A percentile compares a stretch with the other conserved stretches of the same genome.
Conservation (phyloP, 2,888 invertebrate species). For the Ophion ventricosus region DNA sequence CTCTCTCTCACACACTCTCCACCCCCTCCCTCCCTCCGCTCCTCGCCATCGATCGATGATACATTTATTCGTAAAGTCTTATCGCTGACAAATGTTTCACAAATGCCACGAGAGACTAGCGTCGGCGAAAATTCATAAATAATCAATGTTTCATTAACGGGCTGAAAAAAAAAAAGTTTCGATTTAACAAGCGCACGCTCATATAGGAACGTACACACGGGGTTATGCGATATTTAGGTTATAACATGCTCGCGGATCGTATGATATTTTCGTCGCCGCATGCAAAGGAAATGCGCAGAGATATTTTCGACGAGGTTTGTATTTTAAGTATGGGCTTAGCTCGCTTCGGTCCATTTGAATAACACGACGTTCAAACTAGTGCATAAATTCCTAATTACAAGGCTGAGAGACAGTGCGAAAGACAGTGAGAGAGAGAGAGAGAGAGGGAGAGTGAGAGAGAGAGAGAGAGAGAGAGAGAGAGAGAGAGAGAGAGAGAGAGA, state of each 20-base stretch:
- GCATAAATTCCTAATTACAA: constrained; percentile 83
- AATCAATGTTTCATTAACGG: constrained; percentile 58
- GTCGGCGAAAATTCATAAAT: constrained; percentile 33
- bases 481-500: constrained; percentile 48
- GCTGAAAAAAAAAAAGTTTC: constrained; percentile 23
- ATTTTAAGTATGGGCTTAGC: constrained; percentile 49
- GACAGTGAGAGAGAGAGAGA: background rate
- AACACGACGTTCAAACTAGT: constrained; percentile 81
- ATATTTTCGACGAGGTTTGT: constrained; percentile 52
- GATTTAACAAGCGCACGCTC: constrained; percentile 44
- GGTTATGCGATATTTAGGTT: constrained; percentile 43
- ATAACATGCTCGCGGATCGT: constrained; percentile 39
- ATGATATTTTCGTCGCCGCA: constrained; percentile 46
- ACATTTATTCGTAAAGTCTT: constrained; percentile 38
- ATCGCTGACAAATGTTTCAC: constrained; percentile 44
- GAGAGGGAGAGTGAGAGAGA: constrained; percentile 53
- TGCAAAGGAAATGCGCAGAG: constrained; percentile 30
- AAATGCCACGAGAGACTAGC: constrained; percentile 38
- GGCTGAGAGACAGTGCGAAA: constrained; percentile 68
- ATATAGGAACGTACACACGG: background rate
- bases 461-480: background rate
- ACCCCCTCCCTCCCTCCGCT: too few relatives aligned
- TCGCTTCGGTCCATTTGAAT: constrained; percentile 81
- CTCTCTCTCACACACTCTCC: too few relatives aligned
- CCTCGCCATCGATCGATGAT: background rate